Percentiles rank a stretch among this genome's conserved stretches.
phyloP scores from a whole-genome alignment of 2,797 vertebrate species.

The Pitangus sulphuratus region DNA sequence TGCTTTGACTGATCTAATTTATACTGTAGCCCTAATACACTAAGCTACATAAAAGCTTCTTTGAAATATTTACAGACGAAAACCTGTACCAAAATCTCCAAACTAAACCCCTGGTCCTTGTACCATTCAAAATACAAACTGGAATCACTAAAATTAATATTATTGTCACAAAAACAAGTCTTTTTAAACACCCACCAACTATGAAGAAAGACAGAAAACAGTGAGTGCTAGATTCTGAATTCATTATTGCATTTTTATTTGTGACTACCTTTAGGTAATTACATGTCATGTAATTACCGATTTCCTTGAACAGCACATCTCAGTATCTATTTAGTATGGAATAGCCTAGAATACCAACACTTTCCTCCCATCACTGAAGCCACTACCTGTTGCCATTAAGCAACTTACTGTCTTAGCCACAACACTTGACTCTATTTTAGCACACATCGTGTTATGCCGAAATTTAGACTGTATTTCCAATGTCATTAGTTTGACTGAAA shows the following conservation, averaged over 20 bases:
- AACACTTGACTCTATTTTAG: too few relatives aligned
- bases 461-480: background rate
- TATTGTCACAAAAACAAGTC: fast-evolving
- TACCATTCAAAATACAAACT: background rate
- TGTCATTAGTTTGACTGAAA: background rate
- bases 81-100: background rate
- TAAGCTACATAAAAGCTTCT: background rate
- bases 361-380: background rate
- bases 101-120: background rate
- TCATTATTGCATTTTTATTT: background rate
- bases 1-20: background rate
- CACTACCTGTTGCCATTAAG: background rate
- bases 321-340: background rate
- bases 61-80: background rate
- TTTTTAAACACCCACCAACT: background rate
- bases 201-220: background rate
- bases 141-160: background rate
- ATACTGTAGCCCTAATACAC: background rate
- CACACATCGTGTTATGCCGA: too few relatives aligned
- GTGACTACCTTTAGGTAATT: background rate
- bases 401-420: background rate
- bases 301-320: background rate
- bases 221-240: background rate
- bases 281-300: background rate
- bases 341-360: background rate